Percentiles rank a stretch among this genome's conserved stretches.
Conservation (phyloP, 2,888 invertebrate species). For the Agonopterix arenella region DNA sequence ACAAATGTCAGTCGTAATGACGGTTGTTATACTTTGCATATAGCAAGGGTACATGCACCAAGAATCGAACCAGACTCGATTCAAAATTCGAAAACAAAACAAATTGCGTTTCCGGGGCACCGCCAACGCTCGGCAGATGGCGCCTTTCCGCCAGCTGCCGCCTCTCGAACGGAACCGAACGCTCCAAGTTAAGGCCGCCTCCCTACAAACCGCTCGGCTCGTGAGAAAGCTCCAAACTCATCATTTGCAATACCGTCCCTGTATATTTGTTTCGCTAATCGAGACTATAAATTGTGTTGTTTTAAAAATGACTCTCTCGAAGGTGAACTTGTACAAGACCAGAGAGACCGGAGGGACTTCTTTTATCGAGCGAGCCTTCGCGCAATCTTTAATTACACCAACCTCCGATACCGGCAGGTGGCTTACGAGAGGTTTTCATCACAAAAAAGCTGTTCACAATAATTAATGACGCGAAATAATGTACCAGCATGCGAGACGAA, state of each 20-base stretch:
- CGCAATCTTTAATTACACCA: conserved; percentile 61
- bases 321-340: conserved; percentile 48
- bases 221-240: conserved; percentile 5
- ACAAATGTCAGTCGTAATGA: conserved; percentile 29
- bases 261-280: conserved; percentile 21
- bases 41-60: conserved; percentile 17
- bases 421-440: conserved; percentile 50
- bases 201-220: conserved; percentile 8
- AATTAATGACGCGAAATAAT: conserved; percentile 75
- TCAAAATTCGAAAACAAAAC: conserved; percentile 59
- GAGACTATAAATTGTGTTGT: conserved; percentile 17
- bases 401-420: conserved; percentile 59
- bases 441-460: conserved; percentile 60
- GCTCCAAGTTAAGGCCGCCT: conserved; percentile 37
- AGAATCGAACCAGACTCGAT: conserved; percentile 39
- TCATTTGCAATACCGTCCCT: not conserved
- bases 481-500: conserved; percentile 71
- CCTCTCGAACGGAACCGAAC: conserved; percentile 30
- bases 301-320: conserved; percentile 26
- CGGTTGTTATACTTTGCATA: conserved; percentile 19
- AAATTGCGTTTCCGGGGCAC: conserved; percentile 66
- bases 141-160: conserved; percentile 74
- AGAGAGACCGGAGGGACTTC: conserved; percentile 34
- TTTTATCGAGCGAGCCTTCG: conserved; percentile 36
- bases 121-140: conserved; percentile 59